These are phyloP conservation scores for Pipistrellus nathusii DNA, from an alignment of 2,797 vertebrate species.

Conservation along the genomic window DNA sequence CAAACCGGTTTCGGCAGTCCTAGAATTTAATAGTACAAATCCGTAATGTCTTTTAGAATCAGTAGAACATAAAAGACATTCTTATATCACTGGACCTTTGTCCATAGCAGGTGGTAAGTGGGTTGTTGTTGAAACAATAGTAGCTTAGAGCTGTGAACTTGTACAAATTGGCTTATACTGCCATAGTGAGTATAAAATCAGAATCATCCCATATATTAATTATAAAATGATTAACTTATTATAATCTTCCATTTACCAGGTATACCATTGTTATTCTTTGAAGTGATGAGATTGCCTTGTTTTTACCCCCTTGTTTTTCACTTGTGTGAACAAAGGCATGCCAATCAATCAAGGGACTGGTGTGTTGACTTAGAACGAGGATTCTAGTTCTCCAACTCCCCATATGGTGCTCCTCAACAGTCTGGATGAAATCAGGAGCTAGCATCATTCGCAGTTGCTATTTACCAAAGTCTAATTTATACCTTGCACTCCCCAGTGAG, in stretches of 20 bases:
- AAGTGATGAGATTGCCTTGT: not conserved
- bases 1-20: not conserved
- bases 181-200: not conserved
- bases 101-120: not conserved
- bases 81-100: constrained; percentile 43
- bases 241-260: constrained; percentile 25
- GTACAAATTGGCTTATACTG: not conserved
- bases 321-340: not conserved
- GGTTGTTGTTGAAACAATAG: constrained; percentile 28
- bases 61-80: not conserved
- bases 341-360: not conserved
- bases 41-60: constrained; percentile 29
- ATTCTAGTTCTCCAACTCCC: constrained; percentile 9
- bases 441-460: not conserved
- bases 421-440: constrained; percentile 42
- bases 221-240: constrained; percentile 48
- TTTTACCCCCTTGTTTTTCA: constrained; percentile 7
- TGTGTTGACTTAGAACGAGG: constrained; percentile 15
- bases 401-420: not conserved
- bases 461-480: constrained; percentile 73
- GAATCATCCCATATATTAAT: constrained; percentile 25
- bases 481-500: constrained; percentile 65
- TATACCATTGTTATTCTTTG: not conserved
- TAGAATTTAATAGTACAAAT: not conserved
- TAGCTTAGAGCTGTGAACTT: constrained; percentile 42